phyloP scores from a whole-genome alignment of 2,888 invertebrate species.

The Tethea ocularis region DNA sequence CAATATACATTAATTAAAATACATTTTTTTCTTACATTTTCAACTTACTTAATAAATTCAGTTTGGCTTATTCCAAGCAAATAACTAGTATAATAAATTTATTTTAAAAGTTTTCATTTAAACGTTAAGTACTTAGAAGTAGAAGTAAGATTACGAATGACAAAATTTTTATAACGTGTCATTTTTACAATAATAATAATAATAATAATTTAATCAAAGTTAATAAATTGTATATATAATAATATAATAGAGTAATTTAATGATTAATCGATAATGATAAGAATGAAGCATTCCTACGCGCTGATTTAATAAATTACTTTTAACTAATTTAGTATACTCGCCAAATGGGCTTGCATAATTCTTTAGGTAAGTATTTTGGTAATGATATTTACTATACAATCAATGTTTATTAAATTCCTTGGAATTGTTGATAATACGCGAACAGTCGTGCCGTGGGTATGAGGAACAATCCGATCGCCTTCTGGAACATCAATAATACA shows the following conservation, averaged over 20 bases:
- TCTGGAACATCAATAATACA: conserved; percentile 44
- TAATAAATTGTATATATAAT: conserved; percentile 85
- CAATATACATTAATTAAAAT: conserved; percentile 83
- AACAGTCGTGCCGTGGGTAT: conserved; percentile 62
- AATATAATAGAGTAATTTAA: conserved; percentile 84
- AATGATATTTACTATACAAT: conserved; percentile 80
- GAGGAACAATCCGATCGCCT: conserved; percentile 48
- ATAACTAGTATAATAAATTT: conserved; percentile 84
- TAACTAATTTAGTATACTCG: conserved; percentile 87
- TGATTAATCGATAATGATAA: conserved; percentile 84
- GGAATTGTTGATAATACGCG: conserved; percentile 76
- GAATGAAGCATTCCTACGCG: conserved; percentile 85
- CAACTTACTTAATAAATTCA: conserved; percentile 84
- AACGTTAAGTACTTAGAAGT: conserved; percentile 82
- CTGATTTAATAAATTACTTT: conserved; percentile 86
- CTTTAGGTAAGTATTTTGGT: conserved; percentile 72
- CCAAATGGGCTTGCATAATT: conserved; percentile 75
- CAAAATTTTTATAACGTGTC: conserved; percentile 83
- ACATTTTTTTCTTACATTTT: conserved; percentile 81
- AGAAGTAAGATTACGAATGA: conserved; percentile 84
- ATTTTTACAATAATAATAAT: conserved; percentile 77
- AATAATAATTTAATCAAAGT: conserved; percentile 84
- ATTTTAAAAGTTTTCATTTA: conserved; percentile 82
- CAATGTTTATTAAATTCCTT: conserved; percentile 77
- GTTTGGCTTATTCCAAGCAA: conserved; percentile 84